Percentiles rank a stretch among this genome's conserved stretches.
Evolutionary conservation across 2,797 vertebrate species (phyloP).

Genomic region (Sebastes hubbsi): DNA sequence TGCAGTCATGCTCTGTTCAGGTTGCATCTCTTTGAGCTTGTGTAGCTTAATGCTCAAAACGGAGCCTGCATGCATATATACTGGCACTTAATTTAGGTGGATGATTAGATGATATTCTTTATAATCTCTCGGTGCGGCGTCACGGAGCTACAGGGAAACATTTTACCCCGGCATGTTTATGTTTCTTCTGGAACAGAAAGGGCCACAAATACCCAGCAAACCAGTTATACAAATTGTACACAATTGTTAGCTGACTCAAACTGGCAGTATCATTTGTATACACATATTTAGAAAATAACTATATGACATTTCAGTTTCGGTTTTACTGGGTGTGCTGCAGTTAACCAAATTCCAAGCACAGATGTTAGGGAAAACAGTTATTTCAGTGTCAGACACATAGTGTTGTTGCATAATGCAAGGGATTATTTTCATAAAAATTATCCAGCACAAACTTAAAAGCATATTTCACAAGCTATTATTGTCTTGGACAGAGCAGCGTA

Average conservation of each 20-base stretch:
- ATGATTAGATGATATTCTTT: conserved; percentile 8
- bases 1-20: conserved; percentile 2
- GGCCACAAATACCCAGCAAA: background rate
- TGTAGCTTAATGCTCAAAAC: conserved; percentile 32
- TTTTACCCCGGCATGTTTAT: background rate
- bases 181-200: conserved; percentile 2
- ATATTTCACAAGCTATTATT: background rate
- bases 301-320: conserved; percentile 12
- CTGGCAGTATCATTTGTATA: conserved; percentile 29
- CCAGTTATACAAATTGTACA: conserved; percentile 3
- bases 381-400: conserved; percentile 9
- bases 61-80: conserved; percentile 5
- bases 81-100: background rate
- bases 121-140: background rate
- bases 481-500: background rate
- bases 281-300: conserved; percentile 35
- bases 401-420: background rate
- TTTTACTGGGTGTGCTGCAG: conserved; percentile 7
- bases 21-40: conserved; percentile 24
- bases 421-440: conserved; percentile 33
- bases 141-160: background rate
- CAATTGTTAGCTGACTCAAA: conserved; percentile 13
- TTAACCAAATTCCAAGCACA: conserved; percentile 22
- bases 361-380: background rate
- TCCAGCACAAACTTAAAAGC: conserved; percentile 22